These are phyloP conservation scores for Drosophila dives DNA, from an alignment of 2,888 invertebrate genomes.

Conservation along the genomic window DNA sequence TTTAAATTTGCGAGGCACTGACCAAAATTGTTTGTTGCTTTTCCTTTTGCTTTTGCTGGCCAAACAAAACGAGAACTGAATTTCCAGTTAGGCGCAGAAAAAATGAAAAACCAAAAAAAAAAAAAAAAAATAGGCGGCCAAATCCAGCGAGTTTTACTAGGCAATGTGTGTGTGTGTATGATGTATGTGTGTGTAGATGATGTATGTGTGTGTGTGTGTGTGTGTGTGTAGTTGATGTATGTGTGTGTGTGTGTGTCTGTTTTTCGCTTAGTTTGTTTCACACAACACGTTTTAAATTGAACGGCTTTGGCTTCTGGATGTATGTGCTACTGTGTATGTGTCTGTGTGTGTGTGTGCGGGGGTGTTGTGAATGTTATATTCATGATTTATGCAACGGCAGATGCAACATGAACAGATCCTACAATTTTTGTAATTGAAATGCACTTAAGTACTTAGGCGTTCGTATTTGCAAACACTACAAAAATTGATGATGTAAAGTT, in stretches of 20 bases:
- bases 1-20: conserved; percentile 68
- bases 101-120: conserved; percentile 43
- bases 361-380: conserved; percentile 22
- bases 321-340: neutral
- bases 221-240: too few species aligned
- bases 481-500: neutral
- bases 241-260: conserved; percentile 10
- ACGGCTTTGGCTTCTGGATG: conserved; percentile 51
- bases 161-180: neutral
- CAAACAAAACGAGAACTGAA: conserved; percentile 45
- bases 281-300: conserved; percentile 74
- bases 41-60: conserved; percentile 20
- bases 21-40: conserved; percentile 45
- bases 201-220: neutral
- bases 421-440: conserved; percentile 70
- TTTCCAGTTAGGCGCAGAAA: conserved; percentile 54
- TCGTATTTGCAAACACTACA: conserved; percentile 12
- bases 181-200: neutral
- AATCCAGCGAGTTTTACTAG: conserved; percentile 36
- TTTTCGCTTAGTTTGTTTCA: conserved; percentile 49
- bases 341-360: neutral
- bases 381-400: conserved; percentile 68
- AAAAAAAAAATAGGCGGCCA: conserved; percentile 40
- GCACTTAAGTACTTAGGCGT: conserved; percentile 69
- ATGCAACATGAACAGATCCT: conserved; percentile 28